These are phyloP conservation scores for Myotis planiceps DNA, from an alignment of 2,797 vertebrate genomes.

Conservation along the genomic window DNA sequence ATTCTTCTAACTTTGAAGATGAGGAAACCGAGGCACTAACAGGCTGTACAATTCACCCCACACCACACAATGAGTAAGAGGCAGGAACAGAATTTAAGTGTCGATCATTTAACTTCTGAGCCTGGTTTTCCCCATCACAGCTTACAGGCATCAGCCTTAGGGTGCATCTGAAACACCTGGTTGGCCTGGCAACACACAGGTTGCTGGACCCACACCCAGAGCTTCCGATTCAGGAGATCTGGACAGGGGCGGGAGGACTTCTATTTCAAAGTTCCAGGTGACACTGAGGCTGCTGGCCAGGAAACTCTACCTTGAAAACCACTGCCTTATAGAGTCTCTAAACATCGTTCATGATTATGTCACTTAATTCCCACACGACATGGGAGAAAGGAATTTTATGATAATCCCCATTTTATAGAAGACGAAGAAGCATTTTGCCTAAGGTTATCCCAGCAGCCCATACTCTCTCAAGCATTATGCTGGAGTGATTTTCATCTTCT, in stretches of 20 bases:
- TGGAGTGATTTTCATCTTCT: neutral
- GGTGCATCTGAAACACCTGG: neutral
- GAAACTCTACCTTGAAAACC: neutral
- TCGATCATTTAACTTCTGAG: neutral
- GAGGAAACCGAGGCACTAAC: neutral
- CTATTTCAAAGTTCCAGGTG: neutral
- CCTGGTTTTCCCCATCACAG: neutral
- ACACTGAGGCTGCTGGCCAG: neutral
- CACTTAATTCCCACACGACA: neutral
- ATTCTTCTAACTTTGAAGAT: neutral
- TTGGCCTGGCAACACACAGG: no score
- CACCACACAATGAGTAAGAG: neutral
- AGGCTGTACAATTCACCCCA: neutral
- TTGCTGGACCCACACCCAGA: neutral
- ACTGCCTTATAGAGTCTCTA: neutral
- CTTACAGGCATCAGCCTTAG: neutral
- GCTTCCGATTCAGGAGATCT: neutral
- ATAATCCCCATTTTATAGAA: neutral
- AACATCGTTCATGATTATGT: neutral
- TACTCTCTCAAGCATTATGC: neutral
- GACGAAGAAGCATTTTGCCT: neutral
- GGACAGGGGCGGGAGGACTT: neutral
- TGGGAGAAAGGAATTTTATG: neutral
- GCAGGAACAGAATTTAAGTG: neutral
- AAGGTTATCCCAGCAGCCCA: neutral